Conservation (phyloP, 2,797 vertebrate species). For the Oreochromis mossambicus region DNA sequence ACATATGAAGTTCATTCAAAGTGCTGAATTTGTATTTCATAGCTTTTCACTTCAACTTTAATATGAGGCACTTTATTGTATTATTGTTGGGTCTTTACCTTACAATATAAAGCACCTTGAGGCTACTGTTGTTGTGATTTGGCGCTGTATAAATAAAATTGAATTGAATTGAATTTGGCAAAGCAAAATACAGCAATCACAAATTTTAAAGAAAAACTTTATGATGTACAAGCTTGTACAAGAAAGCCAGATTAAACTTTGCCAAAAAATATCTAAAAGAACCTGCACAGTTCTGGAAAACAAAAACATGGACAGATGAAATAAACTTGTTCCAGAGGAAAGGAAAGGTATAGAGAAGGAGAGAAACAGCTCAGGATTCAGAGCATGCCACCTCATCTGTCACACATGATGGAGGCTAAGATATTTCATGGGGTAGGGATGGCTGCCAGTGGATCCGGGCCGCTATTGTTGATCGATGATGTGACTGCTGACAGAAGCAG, state of each 20-base stretch:
- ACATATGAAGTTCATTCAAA: neutral
- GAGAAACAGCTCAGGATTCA: neutral
- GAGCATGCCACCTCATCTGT: neutral
- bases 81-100: neutral
- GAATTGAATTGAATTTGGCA: neutral
- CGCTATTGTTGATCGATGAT: neutral
- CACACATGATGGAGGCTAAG: neutral
- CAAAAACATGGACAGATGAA: neutral
- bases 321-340: neutral
- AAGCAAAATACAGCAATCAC: neutral
- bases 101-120: neutral
- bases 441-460: neutral
- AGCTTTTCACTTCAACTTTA: neutral
- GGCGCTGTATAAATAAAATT: neutral
- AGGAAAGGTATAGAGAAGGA: neutral
- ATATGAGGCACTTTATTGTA: neutral
- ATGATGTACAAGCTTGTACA: neutral
- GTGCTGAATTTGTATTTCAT: neutral
- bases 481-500: neutral
- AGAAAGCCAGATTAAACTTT: neutral
- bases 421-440: neutral
- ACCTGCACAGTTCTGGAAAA: neutral
- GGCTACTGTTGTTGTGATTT: neutral
- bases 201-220: neutral
- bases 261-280: neutral